Evolutionary conservation across 2,113 vertebrate species (phyloP).

Genomic region (Regulus satrapa): DNA sequence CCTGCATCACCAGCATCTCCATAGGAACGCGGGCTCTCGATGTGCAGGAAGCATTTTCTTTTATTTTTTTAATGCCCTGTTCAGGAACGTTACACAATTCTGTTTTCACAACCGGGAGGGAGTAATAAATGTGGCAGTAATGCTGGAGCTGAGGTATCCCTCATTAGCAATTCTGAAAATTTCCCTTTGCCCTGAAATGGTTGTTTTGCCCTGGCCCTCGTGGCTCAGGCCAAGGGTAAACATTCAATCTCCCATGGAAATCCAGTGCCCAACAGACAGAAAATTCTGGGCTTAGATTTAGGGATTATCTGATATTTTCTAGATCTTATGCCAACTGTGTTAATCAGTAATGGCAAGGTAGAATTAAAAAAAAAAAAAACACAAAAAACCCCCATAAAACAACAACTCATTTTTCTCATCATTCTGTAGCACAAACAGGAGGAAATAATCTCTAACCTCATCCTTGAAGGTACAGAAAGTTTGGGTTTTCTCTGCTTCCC

Average conservation of each 20-base stretch:
- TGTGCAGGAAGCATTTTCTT: not conserved
- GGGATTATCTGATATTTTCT: not conserved
- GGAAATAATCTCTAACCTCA: not conserved
- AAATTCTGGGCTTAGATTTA: not conserved
- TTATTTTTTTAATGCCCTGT: not conserved
- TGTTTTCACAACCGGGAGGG: not conserved
- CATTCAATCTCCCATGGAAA: not conserved
- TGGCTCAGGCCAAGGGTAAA: accelerated
- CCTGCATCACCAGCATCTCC: not conserved
- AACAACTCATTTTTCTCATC: not conserved
- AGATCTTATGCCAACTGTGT: not conserved
- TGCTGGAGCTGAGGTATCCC: not conserved
- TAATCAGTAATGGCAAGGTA: not conserved
- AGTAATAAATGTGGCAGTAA: accelerated
- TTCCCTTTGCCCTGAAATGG: not conserved
- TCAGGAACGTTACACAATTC: not conserved
- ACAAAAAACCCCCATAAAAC: too few species aligned
- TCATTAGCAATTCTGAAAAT: not conserved
- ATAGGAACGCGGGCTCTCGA: not conserved
- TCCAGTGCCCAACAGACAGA: accelerated
- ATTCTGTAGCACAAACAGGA: not conserved
- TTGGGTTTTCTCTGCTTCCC: not conserved
- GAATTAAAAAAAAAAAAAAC: not conserved
- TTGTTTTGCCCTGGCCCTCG: not conserved
- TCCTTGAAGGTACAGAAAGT: not conserved